Conservation (phyloP, 2,888 invertebrate species). For the Pheosia gnoma region DNA sequence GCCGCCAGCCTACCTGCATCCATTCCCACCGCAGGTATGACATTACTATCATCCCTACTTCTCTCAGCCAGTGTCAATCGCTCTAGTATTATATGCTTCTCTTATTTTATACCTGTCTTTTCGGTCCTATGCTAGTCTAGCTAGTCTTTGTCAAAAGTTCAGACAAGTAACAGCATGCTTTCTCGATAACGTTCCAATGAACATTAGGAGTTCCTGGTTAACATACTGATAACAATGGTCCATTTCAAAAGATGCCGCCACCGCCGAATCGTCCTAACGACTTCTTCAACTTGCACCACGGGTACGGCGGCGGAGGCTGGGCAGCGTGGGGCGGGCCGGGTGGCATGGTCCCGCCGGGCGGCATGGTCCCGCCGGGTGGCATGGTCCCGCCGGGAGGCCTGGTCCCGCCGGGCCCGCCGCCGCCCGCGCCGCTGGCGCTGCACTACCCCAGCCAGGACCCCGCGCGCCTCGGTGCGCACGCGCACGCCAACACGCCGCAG, state of each 20-base stretch:
- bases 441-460: constrained; percentile 99
- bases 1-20: constrained; percentile 81
- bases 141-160: too few species aligned
- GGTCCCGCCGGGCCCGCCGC: constrained; percentile 52
- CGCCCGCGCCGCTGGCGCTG: constrained; percentile 83
- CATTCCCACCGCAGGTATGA: constrained; percentile 78
- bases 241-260: constrained; percentile 65
- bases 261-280: constrained; percentile 84
- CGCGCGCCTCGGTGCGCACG: constrained; percentile 91
- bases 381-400: constrained; percentile 31
- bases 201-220: too few species aligned
- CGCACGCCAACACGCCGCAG: constrained; percentile 70
- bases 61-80: neutral
- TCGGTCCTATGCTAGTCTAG: too few species aligned
- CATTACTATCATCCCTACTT: neutral
- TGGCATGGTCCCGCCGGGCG: constrained; percentile 35
- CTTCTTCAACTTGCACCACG: constrained; percentile 85
- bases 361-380: constrained; percentile 43
- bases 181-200: too few species aligned
- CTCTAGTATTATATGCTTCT: too few species aligned
- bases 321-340: constrained; percentile 53
- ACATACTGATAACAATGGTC: too few species aligned
- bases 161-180: too few species aligned
- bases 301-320: constrained; percentile 61
- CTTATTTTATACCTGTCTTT: too few species aligned